Conservation (phyloP, 2,113 vertebrate genomes). For the Zosterops hypoxanthus region DNA sequence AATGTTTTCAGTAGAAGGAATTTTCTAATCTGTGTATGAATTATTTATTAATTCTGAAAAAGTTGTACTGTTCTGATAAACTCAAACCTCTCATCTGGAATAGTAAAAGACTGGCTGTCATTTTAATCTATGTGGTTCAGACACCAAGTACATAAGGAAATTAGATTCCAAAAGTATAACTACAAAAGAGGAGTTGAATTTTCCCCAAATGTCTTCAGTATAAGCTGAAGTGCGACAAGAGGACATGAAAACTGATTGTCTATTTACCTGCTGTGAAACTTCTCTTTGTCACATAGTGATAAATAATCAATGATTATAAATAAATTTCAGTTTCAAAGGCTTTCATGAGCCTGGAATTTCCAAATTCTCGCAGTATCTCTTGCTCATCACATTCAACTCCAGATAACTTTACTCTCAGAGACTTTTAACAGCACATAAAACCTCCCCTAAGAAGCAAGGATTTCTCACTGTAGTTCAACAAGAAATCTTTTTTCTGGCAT, state of each 20-base stretch:
- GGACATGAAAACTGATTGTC: background rate
- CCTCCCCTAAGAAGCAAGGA: background rate
- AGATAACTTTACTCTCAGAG: background rate
- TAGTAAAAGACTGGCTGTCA: background rate
- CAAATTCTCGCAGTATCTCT: background rate
- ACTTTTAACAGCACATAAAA: background rate
- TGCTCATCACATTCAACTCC: background rate
- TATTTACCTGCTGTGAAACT: background rate
- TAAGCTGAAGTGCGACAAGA: background rate
- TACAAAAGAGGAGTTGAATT: background rate
- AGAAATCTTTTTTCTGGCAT: accelerated
- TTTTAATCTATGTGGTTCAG: background rate
- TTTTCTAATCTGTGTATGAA: background rate
- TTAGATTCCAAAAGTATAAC: background rate
- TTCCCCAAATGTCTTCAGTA: background rate
- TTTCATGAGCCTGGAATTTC: background rate
- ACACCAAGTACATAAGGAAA: background rate
- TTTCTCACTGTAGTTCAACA: background rate
- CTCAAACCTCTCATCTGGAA: background rate
- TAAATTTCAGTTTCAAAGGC: background rate
- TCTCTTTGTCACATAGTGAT: background rate
- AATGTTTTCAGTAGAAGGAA: background rate
- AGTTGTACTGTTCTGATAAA: background rate
- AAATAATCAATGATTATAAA: background rate
- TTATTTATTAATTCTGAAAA: background rate